Percentiles rank a stretch among this genome's conserved stretches.
phyloP scores from a whole-genome alignment of 2,797 vertebrate genomes.

The Linurgus olivaceus region DNA sequence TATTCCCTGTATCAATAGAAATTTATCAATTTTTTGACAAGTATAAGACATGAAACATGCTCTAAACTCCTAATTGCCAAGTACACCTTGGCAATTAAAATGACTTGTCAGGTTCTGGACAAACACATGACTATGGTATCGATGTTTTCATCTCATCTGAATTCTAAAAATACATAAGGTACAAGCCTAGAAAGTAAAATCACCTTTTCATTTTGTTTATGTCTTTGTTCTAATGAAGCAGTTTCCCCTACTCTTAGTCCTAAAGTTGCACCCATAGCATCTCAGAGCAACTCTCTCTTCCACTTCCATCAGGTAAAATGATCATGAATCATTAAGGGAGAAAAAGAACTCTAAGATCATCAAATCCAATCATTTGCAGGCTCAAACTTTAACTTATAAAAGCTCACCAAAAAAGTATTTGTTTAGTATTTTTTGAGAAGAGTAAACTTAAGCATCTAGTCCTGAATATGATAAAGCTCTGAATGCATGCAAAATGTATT shows the following conservation, averaged over 20 bases:
- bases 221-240: conserved; percentile 65
- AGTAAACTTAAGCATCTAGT: neutral
- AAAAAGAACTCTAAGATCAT: neutral
- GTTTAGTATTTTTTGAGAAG: neutral
- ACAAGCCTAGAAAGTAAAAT: neutral
- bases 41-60: neutral
- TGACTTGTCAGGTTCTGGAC: neutral
- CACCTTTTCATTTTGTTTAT: neutral
- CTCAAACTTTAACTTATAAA: neutral
- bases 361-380: neutral
- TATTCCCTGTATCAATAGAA: neutral
- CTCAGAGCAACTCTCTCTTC: conserved; percentile 80
- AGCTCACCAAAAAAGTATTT: neutral
- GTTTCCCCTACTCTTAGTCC: conserved; percentile 82
- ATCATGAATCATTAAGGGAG: neutral
- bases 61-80: neutral
- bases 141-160: neutral
- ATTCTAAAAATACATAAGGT: neutral
- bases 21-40: neutral
- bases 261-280: conserved; percentile 78
- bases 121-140: neutral
- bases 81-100: neutral
- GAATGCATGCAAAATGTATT: neutral
- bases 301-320: conserved; percentile 76
- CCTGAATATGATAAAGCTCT: neutral